These are phyloP conservation scores for Zophobas morio DNA, from an alignment of 1,140 invertebrate genomes.

Conservation along the genomic window DNA sequence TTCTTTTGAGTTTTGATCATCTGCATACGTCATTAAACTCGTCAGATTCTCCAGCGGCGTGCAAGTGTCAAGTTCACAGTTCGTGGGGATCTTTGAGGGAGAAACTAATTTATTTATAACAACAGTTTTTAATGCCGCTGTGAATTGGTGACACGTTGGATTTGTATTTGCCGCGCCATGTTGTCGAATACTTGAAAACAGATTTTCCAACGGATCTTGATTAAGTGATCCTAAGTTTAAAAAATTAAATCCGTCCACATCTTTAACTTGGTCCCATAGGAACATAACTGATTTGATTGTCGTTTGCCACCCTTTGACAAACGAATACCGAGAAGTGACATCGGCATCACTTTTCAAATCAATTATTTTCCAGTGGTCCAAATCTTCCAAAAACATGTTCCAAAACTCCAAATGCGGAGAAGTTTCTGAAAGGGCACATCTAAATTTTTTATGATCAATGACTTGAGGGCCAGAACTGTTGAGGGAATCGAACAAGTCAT, in stretches of 20 bases:
- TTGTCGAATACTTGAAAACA: not conserved
- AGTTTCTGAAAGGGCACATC: not conserved
- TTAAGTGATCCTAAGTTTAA: not conserved
- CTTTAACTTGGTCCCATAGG: not conserved
- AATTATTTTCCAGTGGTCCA: not conserved
- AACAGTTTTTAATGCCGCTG: too few species aligned
- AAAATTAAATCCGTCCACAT: not conserved
- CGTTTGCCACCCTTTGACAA: not conserved
- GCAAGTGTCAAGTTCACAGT: not conserved
- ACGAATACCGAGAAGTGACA: not conserved
- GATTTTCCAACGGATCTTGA: not conserved
- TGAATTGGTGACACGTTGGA: not conserved
- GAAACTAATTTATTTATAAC: not conserved
- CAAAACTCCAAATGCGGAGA: not conserved
- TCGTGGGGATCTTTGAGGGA: not conserved
- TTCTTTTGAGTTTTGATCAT: not conserved
- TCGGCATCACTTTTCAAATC: not conserved
- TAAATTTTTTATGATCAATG: not conserved
- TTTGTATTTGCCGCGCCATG: not conserved
- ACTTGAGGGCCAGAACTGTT: not conserved
- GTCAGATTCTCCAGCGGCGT: not conserved
- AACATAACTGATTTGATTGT: not conserved
- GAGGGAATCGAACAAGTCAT: not conserved
- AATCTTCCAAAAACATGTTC: not conserved
- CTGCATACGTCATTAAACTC: not conserved